Evolutionary conservation across 2,888 invertebrate genomes (phyloP), one percentile per base, ranked within the genome.

Genomic region (Spisula solida): DNA sequence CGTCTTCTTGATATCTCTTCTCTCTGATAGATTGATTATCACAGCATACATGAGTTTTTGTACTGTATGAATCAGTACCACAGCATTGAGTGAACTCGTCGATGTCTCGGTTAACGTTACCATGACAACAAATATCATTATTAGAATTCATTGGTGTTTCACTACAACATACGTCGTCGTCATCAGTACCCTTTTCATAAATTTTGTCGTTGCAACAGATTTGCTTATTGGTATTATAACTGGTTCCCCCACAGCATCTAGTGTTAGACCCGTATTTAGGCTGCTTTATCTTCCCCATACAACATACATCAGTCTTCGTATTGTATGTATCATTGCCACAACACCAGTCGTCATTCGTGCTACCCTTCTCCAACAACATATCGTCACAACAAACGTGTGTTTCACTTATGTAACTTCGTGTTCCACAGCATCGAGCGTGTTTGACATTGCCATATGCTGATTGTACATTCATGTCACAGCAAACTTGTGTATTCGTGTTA

Each of bases 111-210:
- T 82, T 85, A 16, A 82, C 82, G 25, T 80, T 82, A 51, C 87
- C 88, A 31, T 82, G 29, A 75, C 90, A 90, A 70, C 90, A 90
- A 20, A 90, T 48, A 79, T 90, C 85, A 48, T 79, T 51, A 31
- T 81, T 79, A 12, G 90, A 83, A 79, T 90, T 85, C 48, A 85
- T 79, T 16, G 90, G 16, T 14, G 83, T 47, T 2, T 87, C 66
- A 12, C 88, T 87, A 80, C 91, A 91, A 47, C 91, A 91, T n/a
- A 81, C 87, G 78, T 91, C 55, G 29, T 91, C 91, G 20, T 80
- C 66, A 75, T 31, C 55, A 34, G 82, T 86, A 14, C 48, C 85
- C 51, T 89, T 91, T 1, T 88, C 80, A 48, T 82, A 86, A 47
- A 91, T 79, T 55, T 25, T 66, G 29, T 79, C 66, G 20, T 75